Conservation (phyloP, 2,888 invertebrate species). For the Heliconius charithonia region DNA sequence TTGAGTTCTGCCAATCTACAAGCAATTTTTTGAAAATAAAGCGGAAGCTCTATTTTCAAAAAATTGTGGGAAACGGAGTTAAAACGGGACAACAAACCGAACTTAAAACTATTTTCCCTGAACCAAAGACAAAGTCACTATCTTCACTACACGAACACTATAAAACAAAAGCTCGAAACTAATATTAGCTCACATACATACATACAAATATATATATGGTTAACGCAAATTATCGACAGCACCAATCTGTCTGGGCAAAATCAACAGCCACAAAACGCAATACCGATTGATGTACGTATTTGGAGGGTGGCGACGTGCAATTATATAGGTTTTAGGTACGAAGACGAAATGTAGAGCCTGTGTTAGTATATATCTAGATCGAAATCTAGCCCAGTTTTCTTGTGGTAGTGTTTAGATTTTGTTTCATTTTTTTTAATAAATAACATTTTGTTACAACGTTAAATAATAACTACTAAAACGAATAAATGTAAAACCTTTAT, state of each 20-base stretch:
- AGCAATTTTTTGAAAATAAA: neutral
- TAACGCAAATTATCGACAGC: constrained; percentile 15
- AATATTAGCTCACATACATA: no score
- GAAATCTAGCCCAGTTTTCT: neutral
- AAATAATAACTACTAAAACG: no score
- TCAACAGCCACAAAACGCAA: constrained; percentile 26
- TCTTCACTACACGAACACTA: no score
- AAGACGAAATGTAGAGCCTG: neutral
- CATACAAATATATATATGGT: neutral
- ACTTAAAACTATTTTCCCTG: neutral
- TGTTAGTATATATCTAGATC: neutral
- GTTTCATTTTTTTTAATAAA: no score
- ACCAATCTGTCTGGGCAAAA: constrained; percentile 22
- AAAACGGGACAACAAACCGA: no score
- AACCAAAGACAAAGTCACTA: neutral
- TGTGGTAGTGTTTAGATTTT: neutral
- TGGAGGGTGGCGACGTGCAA: constrained; percentile 8
- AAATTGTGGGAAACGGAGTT: neutral
- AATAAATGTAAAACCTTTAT: no score
- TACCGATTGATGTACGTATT: constrained; percentile 26
- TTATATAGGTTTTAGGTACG: constrained; percentile 5
- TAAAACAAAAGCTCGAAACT: no score
- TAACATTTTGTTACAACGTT: no score
- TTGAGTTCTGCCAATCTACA: no score
- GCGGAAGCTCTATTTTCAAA: no score